Conservation (phyloP, 2,797 vertebrate species). For the Rhadinocentrus ornatus region DNA sequence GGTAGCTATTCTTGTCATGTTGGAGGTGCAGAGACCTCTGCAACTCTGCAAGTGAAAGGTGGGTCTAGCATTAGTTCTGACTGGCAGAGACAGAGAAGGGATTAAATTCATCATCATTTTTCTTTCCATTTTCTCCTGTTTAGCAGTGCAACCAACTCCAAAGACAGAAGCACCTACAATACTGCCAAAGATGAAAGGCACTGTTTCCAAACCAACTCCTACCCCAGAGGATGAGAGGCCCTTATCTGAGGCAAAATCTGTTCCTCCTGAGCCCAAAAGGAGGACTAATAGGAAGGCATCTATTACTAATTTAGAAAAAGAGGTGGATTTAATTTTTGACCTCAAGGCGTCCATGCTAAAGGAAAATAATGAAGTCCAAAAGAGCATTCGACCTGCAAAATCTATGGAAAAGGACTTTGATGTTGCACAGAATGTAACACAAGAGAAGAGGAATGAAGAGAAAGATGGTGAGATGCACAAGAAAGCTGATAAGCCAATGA, state of each 20-base stretch:
- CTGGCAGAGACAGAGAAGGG: not conserved
- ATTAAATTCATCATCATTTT: not conserved
- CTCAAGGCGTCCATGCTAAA: constrained; percentile 25
- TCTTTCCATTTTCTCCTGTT: not conserved
- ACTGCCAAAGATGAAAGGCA: constrained; percentile 15
- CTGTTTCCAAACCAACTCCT: constrained; percentile 18
- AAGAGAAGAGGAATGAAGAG: constrained; percentile 25
- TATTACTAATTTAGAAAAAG: constrained; percentile 80
- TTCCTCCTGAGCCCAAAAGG: constrained; percentile 85
- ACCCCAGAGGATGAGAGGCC: constrained; percentile 64
- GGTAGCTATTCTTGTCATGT: constrained; percentile 85
- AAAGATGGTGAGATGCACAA: constrained; percentile 12
- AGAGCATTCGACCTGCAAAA: constrained; percentile 11
- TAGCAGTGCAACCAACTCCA: constrained; percentile 41
- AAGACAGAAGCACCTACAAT: constrained; percentile 43
- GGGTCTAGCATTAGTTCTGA: constrained; percentile 3
- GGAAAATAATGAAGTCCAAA: constrained; percentile 25
- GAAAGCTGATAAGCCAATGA: constrained; percentile 14
- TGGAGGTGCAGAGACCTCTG: constrained; percentile 61
- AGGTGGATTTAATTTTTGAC: constrained; percentile 33
- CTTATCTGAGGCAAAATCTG: constrained; percentile 42
- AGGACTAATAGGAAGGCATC: constrained; percentile 87
- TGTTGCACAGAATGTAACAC: constrained; percentile 27
- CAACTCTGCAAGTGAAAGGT: constrained; percentile 63
- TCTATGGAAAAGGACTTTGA: constrained; percentile 23